phyloP scores from a whole-genome alignment of 2,113 vertebrate species.

The Gopherus evgoodei region DNA sequence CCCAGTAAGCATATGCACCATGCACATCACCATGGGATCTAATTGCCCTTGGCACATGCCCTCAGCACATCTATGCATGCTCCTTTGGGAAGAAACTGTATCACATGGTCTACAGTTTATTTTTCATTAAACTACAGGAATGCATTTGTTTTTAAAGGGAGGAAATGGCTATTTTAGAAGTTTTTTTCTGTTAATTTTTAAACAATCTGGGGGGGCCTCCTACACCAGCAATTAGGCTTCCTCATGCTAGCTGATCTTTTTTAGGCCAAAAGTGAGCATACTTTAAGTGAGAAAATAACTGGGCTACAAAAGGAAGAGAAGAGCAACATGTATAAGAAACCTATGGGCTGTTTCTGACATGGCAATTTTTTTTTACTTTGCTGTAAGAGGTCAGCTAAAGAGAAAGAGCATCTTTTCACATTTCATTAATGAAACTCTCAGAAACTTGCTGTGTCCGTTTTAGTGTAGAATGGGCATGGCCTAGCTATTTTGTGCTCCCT shows the following conservation, averaged over 20 bases:
- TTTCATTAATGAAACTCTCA: constrained; percentile 1
- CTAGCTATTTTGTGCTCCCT: not conserved
- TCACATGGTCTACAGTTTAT: not conserved
- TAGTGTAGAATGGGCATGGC: not conserved
- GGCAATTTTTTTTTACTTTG: constrained; percentile 20
- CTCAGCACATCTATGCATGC: not conserved
- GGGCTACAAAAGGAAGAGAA: not conserved
- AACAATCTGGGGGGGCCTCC: not conserved
- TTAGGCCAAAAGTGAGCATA: not conserved
- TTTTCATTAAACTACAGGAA: constrained; percentile 8
- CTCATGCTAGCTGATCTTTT: not conserved
- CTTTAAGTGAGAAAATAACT: not conserved
- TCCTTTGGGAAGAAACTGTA: not conserved
- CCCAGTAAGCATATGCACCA: not conserved
- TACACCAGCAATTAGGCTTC: not conserved
- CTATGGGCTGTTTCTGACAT: not conserved
- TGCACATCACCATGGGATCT: not conserved
- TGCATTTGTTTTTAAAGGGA: not conserved
- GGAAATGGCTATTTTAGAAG: not conserved
- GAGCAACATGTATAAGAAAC: not conserved
- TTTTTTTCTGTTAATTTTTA: not conserved
- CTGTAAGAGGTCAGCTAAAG: not conserved
- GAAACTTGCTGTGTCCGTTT: not conserved
- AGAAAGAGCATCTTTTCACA: not conserved
- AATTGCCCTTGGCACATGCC: not conserved